A percentile compares a stretch with the other conserved stretches of the same genome.
Evolutionary conservation across 2,888 invertebrate genomes (phyloP).

Genomic region (Sinhomidia bicolor): DNA sequence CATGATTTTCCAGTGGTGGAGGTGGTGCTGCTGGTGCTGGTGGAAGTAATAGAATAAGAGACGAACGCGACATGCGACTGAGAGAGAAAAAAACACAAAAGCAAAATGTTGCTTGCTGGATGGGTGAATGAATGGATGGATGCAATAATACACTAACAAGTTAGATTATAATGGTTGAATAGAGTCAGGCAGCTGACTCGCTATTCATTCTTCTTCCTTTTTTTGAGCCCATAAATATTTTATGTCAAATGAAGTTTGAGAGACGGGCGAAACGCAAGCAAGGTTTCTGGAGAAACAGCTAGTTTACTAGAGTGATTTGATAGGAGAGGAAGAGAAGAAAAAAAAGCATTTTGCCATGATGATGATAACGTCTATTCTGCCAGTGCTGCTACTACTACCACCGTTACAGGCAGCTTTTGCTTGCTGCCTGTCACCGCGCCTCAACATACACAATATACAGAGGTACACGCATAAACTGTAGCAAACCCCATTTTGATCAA

Average conservation of each 20-base stretch:
- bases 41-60: too few relatives aligned
- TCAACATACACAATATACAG: too few relatives aligned
- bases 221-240: constrained; percentile 64
- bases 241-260: constrained; percentile 51
- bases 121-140: background rate
- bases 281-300: background rate
- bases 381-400: background rate
- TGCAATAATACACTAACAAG: constrained; percentile 21
- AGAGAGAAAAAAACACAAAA: background rate
- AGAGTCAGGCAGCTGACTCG: constrained; percentile 16
- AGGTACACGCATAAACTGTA: too few relatives aligned
- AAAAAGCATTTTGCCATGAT: constrained; percentile 9
- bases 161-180: constrained; percentile 23
- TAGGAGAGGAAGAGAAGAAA: background rate
- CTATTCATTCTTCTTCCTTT: constrained; percentile 23
- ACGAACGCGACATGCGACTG: background rate
- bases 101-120: background rate
- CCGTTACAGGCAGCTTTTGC: background rate
- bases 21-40: too few relatives aligned
- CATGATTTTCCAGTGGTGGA: too few relatives aligned
- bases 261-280: background rate
- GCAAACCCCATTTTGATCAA: constrained; percentile 12
- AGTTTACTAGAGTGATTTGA: constrained; percentile 20
- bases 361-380: background rate
- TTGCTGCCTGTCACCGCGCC: too few relatives aligned